Evolutionary conservation across 2,888 invertebrate species (phyloP), one percentile per base, ranked within the genome.

Genomic region (Crossocerus cetratus): DNA sequence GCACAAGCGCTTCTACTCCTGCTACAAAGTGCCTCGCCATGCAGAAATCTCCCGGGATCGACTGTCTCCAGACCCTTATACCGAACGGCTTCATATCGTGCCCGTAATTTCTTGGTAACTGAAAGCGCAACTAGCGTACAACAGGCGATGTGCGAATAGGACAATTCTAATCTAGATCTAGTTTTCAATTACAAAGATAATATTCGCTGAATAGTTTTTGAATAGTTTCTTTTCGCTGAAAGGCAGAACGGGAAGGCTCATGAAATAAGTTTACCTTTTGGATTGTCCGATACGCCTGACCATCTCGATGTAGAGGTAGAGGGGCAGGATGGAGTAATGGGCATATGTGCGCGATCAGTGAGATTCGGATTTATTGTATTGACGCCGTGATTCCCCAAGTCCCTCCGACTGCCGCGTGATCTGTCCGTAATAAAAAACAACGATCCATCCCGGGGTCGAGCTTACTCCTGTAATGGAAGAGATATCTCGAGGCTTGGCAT

Each of bases 341-440:
- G 11, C 32, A 32, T 32, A 32, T 32, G 32, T 32, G 32, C 5
- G 32, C 5, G 32, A 32, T 32, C 32, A 32, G 11, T 32, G 32
- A 32, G 49, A 14, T 49, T 49, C 16, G 16, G 16, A 49, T 49
- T 49, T 49, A 49, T 49, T 16, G 16, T 49, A 49, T 49, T 16
- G 49, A 49, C 32, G 23, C 2, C 23, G 32, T 32, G 32, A 32
- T 55, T 60, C 65, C 55, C 53, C 67, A 63, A 58, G 61, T 65
- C 43, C 76, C 43, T 42, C 20, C 43, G 23, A 55, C 20, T 45
- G 59, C n/a, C 55, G 72, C 49, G 75, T 62, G 77, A 79, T 77
- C 72, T 72, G 55, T 62, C 62, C 53, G 58, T 68, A 76, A 77
- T 81, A 74, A 77, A 71, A 67, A 22, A 45, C 21, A 72, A 62